phyloP scores from a whole-genome alignment of 2,888 invertebrate species.

The Spodoptera picta region DNA sequence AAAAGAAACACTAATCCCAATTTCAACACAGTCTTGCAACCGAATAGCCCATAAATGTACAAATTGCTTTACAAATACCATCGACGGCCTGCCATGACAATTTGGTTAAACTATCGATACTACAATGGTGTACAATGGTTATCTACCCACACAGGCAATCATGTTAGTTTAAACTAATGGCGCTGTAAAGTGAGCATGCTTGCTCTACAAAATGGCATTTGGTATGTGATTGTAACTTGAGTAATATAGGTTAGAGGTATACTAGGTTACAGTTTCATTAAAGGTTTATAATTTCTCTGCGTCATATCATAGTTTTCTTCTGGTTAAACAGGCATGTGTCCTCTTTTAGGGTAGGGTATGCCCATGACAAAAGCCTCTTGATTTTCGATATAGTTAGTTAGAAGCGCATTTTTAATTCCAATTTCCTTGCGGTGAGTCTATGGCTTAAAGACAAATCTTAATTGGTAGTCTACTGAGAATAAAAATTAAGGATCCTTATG shows the following conservation, averaged over 20 bases:
- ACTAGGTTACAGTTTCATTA: background rate
- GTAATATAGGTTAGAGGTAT: background rate
- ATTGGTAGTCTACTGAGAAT: no score
- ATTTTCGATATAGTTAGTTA: no score
- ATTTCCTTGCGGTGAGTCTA: no score
- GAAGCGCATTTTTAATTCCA: no score
- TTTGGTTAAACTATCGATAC: slow-evolving; percentile 45
- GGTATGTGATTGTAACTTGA: background rate
- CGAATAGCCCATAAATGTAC: slow-evolving; percentile 4
- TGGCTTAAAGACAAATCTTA: no score
- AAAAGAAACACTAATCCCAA: no score
- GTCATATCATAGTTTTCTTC: no score
- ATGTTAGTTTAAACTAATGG: slow-evolving; percentile 46
- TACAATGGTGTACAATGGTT: slow-evolving; percentile 37
- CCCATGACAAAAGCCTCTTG: no score
- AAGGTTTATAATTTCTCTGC: background rate
- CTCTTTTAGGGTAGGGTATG: no score
- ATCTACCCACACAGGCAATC: slow-evolving; percentile 37
- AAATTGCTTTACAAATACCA: slow-evolving; percentile 16
- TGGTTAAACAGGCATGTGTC: no score
- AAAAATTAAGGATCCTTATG: no score
- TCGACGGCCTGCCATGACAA: slow-evolving; percentile 24
- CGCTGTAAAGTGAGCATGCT: slow-evolving; percentile 9
- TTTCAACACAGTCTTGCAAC: no score
- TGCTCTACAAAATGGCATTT: slow-evolving; percentile 42